Base-by-base conservation (phyloP, 53 echinoderm and acorn worm species). In the Holothuria leucospilota region DNA sequence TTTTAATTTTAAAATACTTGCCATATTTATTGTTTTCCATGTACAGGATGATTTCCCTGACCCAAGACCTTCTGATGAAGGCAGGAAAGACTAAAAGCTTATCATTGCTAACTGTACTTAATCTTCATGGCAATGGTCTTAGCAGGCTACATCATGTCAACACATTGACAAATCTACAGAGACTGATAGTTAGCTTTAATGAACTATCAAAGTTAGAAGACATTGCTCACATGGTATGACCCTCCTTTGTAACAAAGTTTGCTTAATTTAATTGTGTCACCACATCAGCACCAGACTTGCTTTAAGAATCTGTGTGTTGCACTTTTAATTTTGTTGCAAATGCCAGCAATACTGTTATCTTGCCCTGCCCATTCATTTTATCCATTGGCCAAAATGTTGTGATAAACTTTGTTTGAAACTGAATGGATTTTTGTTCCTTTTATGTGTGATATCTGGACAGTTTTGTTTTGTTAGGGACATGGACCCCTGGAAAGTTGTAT, bases 91-190 rank as follows among this genome's bases (percentile, higher is more conserved):
- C 94, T 38, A 82, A 59, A 14, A 84, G 70, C 39, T 85, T 95
- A 13, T 84, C 90, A 23, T 71, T 85, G 61, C 87, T 99, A 20
- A 94, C 95, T 56, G 89, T 95, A 16, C 94, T 99, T 38, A 99
- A 99, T 87, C 99, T 99, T 82, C 93, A 99, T 94, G 95, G 95
- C 46, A 99, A 99, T 67, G 91, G 99, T 25, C 85, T 99, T 38
- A 92, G 89, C 59, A 95, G 90, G 85, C 91, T 99, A 23, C 93
- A 95, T 81, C 89, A 81, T 84, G 82, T 91, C 70, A 56, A 18
- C 56, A 13, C 56, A 56, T 56, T 95, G 69, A 86, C 91, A 49
- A 62, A 88, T 15, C 91, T 99, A 39, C 92, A 94, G 85, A 94
- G 90, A 61, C 74, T 99, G 58, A 82, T 86, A 20, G 85, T 99